phyloP scores from a whole-genome alignment of 2,888 invertebrate genomes.

The Chouioia cunea region DNA sequence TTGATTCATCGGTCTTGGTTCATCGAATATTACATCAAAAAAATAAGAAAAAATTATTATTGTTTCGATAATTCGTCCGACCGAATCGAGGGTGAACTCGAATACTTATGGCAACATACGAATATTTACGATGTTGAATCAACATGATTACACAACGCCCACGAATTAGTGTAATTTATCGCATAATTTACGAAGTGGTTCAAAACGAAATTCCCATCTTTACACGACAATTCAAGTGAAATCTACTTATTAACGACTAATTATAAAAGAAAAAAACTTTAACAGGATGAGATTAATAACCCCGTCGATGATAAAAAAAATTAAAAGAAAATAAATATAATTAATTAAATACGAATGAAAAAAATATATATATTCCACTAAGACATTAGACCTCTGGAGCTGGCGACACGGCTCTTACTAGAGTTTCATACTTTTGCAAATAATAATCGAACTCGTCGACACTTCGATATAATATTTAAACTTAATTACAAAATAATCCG shows the following conservation, averaged over 20 bases:
- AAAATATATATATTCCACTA: slow-evolving; percentile 53
- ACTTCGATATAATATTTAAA: slow-evolving; percentile 58
- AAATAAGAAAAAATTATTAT: too few relatives aligned
- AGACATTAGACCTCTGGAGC: slow-evolving; percentile 60
- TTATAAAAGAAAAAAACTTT: slow-evolving; percentile 41
- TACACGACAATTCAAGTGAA: slow-evolving; percentile 32
- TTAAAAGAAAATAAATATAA: slow-evolving; percentile 39
- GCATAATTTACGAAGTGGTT: slow-evolving; percentile 28
- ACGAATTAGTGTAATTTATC: slow-evolving; percentile 12
- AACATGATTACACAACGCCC: slow-evolving; percentile 24
- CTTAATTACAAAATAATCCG: slow-evolving; percentile 49
- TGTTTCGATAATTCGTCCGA: background rate
- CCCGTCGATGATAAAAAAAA: slow-evolving; percentile 61
- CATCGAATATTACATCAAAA: too few relatives aligned
- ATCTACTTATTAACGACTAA: slow-evolving; percentile 22
- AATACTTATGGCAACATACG: background rate
- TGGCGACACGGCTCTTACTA: slow-evolving; percentile 58
- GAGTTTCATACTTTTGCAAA: slow-evolving; percentile 68
- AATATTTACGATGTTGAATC: slow-evolving; percentile 15
- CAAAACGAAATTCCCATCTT: slow-evolving; percentile 14
- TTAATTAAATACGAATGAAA: slow-evolving; percentile 41
- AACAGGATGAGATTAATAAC: slow-evolving; percentile 50
- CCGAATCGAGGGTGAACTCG: slow-evolving; percentile 23
- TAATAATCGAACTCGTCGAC: slow-evolving; percentile 62
- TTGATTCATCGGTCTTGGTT: slow-evolving; percentile 14